phyloP scores from a whole-genome alignment of 2,113 vertebrate species.

The Cacatua alba region DNA sequence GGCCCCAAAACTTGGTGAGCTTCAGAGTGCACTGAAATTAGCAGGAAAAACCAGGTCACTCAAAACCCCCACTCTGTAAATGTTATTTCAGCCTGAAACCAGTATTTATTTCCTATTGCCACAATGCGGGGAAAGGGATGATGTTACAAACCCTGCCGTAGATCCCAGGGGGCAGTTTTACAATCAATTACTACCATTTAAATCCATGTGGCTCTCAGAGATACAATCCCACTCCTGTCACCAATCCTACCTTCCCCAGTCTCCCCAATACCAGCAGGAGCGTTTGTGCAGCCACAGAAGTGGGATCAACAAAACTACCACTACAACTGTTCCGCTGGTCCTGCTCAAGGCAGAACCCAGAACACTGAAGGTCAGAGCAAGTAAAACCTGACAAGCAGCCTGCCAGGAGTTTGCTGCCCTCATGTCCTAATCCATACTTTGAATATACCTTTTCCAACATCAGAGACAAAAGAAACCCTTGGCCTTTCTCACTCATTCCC shows the following conservation, averaged over 20 bases:
- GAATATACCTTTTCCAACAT: background rate
- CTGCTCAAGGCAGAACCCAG: background rate
- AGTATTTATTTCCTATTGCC: background rate
- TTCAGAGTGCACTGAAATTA: background rate
- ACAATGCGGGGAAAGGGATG: background rate
- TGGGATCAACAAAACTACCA: background rate
- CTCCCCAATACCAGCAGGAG: background rate
- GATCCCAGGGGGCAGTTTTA: background rate
- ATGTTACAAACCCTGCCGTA: background rate
- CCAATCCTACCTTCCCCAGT: background rate
- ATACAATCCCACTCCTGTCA: background rate
- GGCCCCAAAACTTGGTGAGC: accelerated
- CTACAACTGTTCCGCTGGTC: background rate
- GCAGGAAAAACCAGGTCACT: background rate
- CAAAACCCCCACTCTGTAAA: background rate
- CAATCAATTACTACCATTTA: background rate
- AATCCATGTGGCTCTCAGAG: background rate
- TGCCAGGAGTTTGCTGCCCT: background rate
- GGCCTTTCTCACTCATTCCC: background rate
- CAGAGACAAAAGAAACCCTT: accelerated
- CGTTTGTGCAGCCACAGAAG: background rate
- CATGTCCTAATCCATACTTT: background rate
- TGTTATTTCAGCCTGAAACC: background rate
- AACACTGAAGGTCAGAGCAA: background rate
- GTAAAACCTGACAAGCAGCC: background rate